Evolutionary conservation across 2,888 invertebrate genomes (phyloP), one percentile per base, ranked within the genome.

Genomic region (Drosophila meridiana): DNA sequence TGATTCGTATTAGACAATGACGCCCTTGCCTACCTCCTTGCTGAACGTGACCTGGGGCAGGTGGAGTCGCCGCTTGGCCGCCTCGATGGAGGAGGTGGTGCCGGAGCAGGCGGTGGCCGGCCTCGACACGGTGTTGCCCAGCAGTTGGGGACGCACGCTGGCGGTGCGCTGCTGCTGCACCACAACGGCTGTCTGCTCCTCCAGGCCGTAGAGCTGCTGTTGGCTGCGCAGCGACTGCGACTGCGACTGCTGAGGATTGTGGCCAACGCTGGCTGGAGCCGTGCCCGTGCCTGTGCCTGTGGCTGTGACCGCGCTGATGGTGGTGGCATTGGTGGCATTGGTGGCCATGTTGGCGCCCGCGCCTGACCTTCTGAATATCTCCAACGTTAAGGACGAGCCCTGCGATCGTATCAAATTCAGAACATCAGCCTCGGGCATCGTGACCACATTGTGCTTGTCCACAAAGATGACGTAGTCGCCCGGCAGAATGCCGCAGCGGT

Each of bases 381-480:
- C 96, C 89, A 97, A 92, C 59, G 94, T 95, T 83, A 97, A 94
- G 87, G 94, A 94, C 91, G 95, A 95, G 76, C 96, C 96, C 82
- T 95, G 95, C 66, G 96, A 95, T 92, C 96, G 96, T 94, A 78
- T 95, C 89, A 94, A 92, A 93, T 94, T 94, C 82, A 94, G 92
- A 81, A 94, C 94, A 93, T 96, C 96, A 85, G 96, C 95, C 95
- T 97, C 90, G 94, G 96, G 95, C 92, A 96, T 95, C 79, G 96
- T 97, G 73, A 97, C 97, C 47, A 98, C 97, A 92, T 97, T 98
- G 92, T 96, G 96, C 91, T 96, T 96, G 80, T 97, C 97, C 65
- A 97, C 97, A 93, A 97, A 97, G 76, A 98, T 97, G 76, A 98
- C 96, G 93, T 97, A 97, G 92, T 97, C 97, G 20, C 97, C 97